Conservation (phyloP, 2,888 invertebrate species). For the Macrophya annulata region DNA sequence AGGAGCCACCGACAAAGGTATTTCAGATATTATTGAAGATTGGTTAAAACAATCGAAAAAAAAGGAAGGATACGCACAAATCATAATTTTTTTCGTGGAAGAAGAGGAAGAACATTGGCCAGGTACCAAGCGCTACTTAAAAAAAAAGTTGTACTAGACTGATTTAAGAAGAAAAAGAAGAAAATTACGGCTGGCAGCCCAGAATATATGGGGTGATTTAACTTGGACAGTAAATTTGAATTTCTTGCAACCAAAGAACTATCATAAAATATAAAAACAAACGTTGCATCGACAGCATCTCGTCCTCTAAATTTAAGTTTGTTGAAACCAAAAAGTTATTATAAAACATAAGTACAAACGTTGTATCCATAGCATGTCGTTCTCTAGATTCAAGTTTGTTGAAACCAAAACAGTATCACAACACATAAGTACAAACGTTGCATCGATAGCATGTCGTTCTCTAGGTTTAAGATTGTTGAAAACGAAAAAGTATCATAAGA, state of each 20-base stretch:
- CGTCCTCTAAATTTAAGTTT: neutral
- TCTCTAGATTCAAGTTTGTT: neutral
- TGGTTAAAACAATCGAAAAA: conserved; percentile 32
- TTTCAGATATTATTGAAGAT: neutral
- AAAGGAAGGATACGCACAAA: conserved; percentile 1
- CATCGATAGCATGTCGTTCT: neutral
- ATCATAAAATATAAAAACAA: no score
- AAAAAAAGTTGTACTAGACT: neutral
- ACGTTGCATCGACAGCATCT: neutral
- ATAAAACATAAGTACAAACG: conserved; percentile 3
- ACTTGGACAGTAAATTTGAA: no score
- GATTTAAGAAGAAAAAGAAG: neutral
- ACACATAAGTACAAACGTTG: neutral
- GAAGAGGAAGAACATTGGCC: neutral
- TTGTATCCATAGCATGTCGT: neutral
- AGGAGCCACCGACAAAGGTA: conserved; percentile 21
- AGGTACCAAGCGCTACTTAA: neutral
- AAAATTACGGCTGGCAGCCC: neutral
- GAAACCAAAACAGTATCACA: neutral
- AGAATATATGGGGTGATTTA: neutral
- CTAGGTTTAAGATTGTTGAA: neutral
- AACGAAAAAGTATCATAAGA: no score
- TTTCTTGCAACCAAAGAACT: neutral
- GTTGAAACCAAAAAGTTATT: neutral
- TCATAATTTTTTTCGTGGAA: conserved; percentile 14